A percentile compares a stretch with the other conserved stretches of the same genome.
These are phyloP conservation scores for Pandion haliaetus DNA, from an alignment of 2,113 vertebrate species.

Conservation along the genomic window DNA sequence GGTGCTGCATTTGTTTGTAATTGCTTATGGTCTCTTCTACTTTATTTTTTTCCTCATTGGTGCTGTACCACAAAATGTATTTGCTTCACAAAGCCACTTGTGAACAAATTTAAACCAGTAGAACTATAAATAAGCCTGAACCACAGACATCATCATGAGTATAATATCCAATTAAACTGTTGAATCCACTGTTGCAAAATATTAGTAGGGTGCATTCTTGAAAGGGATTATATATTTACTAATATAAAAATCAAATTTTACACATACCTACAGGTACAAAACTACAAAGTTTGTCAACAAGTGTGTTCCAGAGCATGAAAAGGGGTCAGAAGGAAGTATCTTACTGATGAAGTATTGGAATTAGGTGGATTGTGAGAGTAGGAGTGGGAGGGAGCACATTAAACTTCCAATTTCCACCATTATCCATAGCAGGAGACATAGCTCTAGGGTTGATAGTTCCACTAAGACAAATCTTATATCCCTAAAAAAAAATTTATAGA, in stretches of 20 bases:
- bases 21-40: neutral
- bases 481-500: neutral
- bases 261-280: neutral
- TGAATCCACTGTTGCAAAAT: neutral
- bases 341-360: neutral
- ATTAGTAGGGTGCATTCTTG: neutral
- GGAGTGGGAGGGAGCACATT: neutral
- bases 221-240: neutral
- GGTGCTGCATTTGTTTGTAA: neutral
- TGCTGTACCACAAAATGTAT: neutral
- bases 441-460: neutral
- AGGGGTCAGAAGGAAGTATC: neutral
- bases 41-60: neutral
- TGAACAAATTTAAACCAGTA: neutral
- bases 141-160: neutral
- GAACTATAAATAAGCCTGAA: neutral
- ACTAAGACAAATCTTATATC: neutral
- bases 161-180: neutral
- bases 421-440: neutral
- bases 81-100: neutral
- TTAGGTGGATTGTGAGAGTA: neutral
- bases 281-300: neutral
- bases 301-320: neutral
- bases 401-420: neutral
- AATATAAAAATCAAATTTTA: neutral